Evolutionary conservation across 2,797 vertebrate species (phyloP), one percentile per base, ranked within the genome.

Genomic region (Eulemur rubriventer): DNA sequence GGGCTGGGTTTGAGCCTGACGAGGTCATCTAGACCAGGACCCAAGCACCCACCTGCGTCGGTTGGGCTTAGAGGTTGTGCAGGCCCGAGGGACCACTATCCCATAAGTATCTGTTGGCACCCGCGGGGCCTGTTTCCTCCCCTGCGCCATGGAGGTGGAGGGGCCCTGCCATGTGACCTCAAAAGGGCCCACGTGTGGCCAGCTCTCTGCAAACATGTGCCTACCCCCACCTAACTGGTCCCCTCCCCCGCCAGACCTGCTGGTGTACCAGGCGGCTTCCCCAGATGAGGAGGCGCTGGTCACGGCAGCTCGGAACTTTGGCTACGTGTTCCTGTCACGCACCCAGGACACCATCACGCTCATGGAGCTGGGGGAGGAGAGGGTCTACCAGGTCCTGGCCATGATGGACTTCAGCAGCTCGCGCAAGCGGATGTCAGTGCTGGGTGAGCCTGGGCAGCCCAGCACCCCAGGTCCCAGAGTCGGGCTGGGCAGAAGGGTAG

Each of bases 341-440:
- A 99, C 99, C 0, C 99, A 99, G 97, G 99, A 99, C 93, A 99
- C 97, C 26, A 97, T 99, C 78, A 98, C 99, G 0, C 73, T 99
- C 89, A 98, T 98, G 3, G 99, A 99, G 98, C 98, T 99, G 94
- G 99, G 99, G 7, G 91, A 98, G 59, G 97, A 97, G 14, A 98
- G 98, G 17, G 98, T 99, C 0, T 99, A 99, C 97, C 97, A 99
- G 93, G 98, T 99, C 48, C 98, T 99, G 95, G 99, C 99, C 33
- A 98, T 99, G 95, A 96, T 99, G 97, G 99, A 99, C 96, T 99
- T 99, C 97, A 99, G 98, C 98, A 99, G 99, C 2, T 93, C 97
- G n/a, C 99, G 99, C 91, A 99, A 99, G 95, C 98, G 99, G 95
- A 99, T 99, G 99, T 99, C 99, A 0, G 98, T 99, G 2, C 97